Conservation (phyloP, 2,888 invertebrate genomes). For the Apeira syringaria region DNA sequence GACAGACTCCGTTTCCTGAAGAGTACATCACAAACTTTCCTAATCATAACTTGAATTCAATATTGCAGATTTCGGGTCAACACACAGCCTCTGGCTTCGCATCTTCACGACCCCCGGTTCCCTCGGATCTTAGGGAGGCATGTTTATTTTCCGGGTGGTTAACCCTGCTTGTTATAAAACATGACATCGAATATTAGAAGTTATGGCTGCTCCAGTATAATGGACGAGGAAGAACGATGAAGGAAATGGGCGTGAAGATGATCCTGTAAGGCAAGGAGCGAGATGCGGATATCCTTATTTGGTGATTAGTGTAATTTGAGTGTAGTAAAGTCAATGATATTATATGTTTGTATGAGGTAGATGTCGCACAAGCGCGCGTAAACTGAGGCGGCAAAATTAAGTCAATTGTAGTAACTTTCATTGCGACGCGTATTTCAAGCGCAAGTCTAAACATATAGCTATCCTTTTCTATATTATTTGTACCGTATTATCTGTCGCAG, state of each 20-base stretch:
- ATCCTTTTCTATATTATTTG: too few relatives aligned
- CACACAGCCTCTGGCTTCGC: slow-evolving; percentile 56
- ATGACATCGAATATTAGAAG: slow-evolving; percentile 30
- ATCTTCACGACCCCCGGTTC: slow-evolving; percentile 47
- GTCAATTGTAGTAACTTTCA: too few relatives aligned
- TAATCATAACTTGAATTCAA: slow-evolving; percentile 70
- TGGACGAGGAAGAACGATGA: slow-evolving; percentile 3
- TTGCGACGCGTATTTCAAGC: too few relatives aligned
- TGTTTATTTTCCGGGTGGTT: slow-evolving; percentile 73
- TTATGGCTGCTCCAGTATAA: slow-evolving; percentile 7
- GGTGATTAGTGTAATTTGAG: not conserved
- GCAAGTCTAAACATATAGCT: too few relatives aligned
- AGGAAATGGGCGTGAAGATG: not conserved
- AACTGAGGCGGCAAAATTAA: too few relatives aligned
- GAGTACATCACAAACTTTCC: slow-evolving; percentile 45
- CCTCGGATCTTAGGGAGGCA: slow-evolving; percentile 54
- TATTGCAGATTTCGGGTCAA: slow-evolving; percentile 52
- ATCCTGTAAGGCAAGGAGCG: not conserved
- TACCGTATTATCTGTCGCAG: too few relatives aligned
- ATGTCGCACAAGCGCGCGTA: too few relatives aligned
- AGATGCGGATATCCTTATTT: not conserved
- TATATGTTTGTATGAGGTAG: too few relatives aligned
- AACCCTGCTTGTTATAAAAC: slow-evolving; percentile 50
- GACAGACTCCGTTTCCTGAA: slow-evolving; percentile 15
- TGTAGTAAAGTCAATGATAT: too few relatives aligned